Evolutionary conservation across 1,140 invertebrate species (phyloP).

Genomic region (Drosophila navojoa): DNA sequence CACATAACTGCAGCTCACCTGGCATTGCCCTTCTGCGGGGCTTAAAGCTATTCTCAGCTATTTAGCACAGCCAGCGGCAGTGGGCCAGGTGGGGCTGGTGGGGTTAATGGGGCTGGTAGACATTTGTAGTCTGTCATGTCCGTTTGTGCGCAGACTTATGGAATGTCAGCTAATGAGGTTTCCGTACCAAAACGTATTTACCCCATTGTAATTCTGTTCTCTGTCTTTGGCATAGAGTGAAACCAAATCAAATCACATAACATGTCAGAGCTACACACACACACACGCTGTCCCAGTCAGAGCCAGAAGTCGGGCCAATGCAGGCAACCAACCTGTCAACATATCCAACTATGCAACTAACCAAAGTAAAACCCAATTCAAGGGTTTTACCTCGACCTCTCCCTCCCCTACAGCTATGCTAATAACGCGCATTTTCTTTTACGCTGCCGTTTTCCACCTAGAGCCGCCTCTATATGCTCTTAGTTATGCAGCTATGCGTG

Average conservation of each 20-base stretch:
- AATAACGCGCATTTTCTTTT: constrained; percentile 72
- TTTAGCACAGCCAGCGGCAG: constrained; percentile 7
- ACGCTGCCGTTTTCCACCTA: constrained; percentile 28
- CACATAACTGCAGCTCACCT: not conserved
- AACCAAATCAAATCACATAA: constrained; percentile 73
- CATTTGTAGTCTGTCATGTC: constrained; percentile 25
- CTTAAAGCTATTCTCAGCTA: constrained; percentile 10
- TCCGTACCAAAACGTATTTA: constrained; percentile 67
- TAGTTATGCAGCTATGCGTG: not conserved
- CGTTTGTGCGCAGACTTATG: constrained; percentile 55
- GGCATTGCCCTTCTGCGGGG: constrained; percentile 4
- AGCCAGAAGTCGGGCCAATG: not conserved
- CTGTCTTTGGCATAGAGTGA: constrained; percentile 28
- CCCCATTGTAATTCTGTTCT: constrained; percentile 36
- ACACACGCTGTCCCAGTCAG: not conserved
- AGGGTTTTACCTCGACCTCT: constrained; percentile 29
- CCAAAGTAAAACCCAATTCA: constrained; percentile 44
- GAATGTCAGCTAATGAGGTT: constrained; percentile 75
- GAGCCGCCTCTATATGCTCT: constrained; percentile 28
- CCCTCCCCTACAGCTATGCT: constrained; percentile 52
- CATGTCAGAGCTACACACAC: constrained; percentile 47
- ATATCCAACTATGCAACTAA: constrained; percentile 19
- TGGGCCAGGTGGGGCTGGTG: too few relatives aligned
- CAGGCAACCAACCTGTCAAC: constrained; percentile 17
- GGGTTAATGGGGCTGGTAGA: too few relatives aligned